phyloP scores from a whole-genome alignment of 2,888 invertebrate genomes.

The Dolichomitus sp. region DNA sequence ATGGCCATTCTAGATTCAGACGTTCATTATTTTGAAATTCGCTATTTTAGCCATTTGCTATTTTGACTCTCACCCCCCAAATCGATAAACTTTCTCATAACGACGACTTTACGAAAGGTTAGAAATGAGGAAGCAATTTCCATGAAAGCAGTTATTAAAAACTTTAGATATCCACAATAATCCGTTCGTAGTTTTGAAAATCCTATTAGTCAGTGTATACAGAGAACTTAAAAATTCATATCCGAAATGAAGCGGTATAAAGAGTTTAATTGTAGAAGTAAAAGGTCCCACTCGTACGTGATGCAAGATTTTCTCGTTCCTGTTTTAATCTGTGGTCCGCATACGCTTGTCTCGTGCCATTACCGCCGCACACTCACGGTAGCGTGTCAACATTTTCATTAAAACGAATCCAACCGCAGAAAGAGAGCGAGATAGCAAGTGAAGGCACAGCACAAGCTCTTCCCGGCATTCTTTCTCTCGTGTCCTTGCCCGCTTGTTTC shows the following conservation, averaged over 20 bases:
- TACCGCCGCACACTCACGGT: constrained; percentile 13
- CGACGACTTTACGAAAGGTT: too few species aligned
- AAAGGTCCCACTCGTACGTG: not conserved
- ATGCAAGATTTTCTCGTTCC: constrained; percentile 11
- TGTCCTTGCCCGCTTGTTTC: constrained; percentile 50
- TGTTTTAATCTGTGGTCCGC: constrained; percentile 28
- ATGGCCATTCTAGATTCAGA: too few species aligned
- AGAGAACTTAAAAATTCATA: not conserved
- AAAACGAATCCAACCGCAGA: constrained; percentile 51
- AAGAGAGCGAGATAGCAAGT: constrained; percentile 26
- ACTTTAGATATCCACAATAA: too few species aligned
- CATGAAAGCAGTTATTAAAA: too few species aligned
- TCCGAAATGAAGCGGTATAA: not conserved
- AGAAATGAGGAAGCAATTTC: too few species aligned
- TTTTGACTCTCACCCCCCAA: too few species aligned
- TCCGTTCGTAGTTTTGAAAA: too few species aligned
- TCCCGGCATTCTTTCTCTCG: constrained; percentile 51
- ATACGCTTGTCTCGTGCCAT: constrained; percentile 16
- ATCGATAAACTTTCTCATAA: too few species aligned
- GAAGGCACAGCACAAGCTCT: constrained; percentile 30
- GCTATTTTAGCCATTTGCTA: too few species aligned
- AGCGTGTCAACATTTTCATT: constrained; percentile 58
- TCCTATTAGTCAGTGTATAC: not conserved
- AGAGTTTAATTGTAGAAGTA: not conserved
- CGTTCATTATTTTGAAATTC: too few species aligned